Base-by-base conservation (phyloP, 2,113 vertebrate genomes). In the Plecturocebus donacophilus region DNA sequence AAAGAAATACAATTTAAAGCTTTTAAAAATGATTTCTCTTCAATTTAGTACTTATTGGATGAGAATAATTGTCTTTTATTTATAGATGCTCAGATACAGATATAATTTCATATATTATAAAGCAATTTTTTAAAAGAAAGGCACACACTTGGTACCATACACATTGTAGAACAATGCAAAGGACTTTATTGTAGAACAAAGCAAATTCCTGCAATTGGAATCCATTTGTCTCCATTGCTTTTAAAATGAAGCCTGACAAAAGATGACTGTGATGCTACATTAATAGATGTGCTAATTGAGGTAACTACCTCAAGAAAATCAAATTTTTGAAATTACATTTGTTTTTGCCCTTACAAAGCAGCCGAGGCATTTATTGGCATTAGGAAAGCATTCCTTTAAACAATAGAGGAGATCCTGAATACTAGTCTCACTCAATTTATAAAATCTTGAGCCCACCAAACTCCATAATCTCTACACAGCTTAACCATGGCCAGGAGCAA, bases 311-410 rank as follows among this genome's bases (percentile, higher is more conserved):
- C 35, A 79, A 92, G 25, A 45, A 83, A 91, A 87, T 70, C 58
- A 40, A 82, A 92, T 87, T 42, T 61, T 75, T 90, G 25, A 86
- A 70, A 83, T 87, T 58, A 56, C 58, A 45, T 84, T 93, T 96
- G 11, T 52, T 17, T 52, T 0, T 52, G 42, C 86, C 93, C 45
- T 83, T 95, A 73, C 54, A 70, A 71, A 85, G 54, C 11, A 52
- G 47, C 11, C 35, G 42, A 23, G 13, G 35, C 73, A 86, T 97
- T 97, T 97, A 97, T 93, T 97, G 77, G 54, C 66, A 94, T 45
- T 49, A 73, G 47, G 45, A 90, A 71, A 88, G 54, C 47, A 49
- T 64, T 89, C 27, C 40, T 86, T 83, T 94, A 83, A 90, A 88
- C 1, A 13, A 40, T 32, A 21, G 8, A 87, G 17, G 10, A 47